Base-by-base conservation (phyloP, 2,888 invertebrate species). In the Ceramica pisi region DNA sequence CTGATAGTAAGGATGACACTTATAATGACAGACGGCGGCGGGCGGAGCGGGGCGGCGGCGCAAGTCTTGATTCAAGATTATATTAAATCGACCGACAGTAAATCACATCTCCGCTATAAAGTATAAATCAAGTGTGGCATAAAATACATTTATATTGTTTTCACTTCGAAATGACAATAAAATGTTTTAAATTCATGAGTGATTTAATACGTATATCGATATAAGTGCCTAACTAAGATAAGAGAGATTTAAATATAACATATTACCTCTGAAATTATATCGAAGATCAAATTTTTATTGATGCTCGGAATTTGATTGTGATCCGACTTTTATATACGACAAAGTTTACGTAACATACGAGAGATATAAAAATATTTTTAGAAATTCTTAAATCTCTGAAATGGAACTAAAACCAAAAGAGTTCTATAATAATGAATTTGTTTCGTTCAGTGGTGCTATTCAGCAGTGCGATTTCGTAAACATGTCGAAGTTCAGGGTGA, bases 141-240 rank as follows among this genome's bases (percentile, higher is more conserved):
- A 95, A 95, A 95, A 94, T 91, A 95, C 93, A 94, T 94, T 94
- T 94, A 94, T 95, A 95, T 95, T 95, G 95, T 95, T 96, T 95
- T 94, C 94, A 93, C 94, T 94, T 90, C 86, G 91, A 93, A 93
- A 93, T 93, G 92, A 94, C 94, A 92, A 93, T 95, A 94, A 95
- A 95, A 94, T 92, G 89, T 88, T 94, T 93, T 92, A 93, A 94
- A 95, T 94, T 93, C 94, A 94, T 94, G 93, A 92, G 89, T 94
- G 93, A 94, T 94, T 95, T 95, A 94, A 95, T 92, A 90, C 89
- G 86, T 90, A 89, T 87, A 86, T 86, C 88, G 89, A 90, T 90
- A 90, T 90, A 90, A 91, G 88, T 88, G 86, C 84, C 87, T 85
- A 90, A 90, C 87, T 89, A 87, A 86, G 84, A 86, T 86, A 86